Conservation (phyloP, 92 coral and sea anemone species). For the Meandrina meandrites region DNA sequence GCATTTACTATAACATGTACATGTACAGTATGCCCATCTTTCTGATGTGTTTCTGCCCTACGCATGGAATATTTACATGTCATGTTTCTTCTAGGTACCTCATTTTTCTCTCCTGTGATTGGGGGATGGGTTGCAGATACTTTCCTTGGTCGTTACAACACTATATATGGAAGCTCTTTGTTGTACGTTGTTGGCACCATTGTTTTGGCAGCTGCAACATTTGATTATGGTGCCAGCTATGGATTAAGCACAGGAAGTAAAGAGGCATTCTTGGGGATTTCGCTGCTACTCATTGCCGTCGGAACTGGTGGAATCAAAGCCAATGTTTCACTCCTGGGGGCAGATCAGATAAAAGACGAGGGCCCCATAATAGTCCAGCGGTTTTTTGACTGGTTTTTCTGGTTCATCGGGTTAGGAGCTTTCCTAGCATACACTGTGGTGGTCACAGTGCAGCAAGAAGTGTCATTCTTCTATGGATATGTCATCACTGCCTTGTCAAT, state of each 20-base stretch:
- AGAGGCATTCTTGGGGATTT: slow-evolving; percentile 54
- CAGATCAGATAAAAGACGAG: slow-evolving; percentile 62
- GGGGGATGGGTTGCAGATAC: slow-evolving; percentile 92
- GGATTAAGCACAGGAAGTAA: slow-evolving; percentile 34
- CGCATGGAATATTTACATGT: too few relatives aligned
- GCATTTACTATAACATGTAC: too few relatives aligned
- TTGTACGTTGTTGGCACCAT: slow-evolving; percentile 67
- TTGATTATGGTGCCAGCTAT: slow-evolving; percentile 36
- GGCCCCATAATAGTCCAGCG: slow-evolving; percentile 51
- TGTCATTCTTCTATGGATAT: slow-evolving; percentile 78
- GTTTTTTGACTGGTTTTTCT: slow-evolving; percentile 85
- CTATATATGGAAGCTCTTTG: slow-evolving; percentile 68
- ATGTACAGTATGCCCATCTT: too few relatives aligned
- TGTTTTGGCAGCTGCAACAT: slow-evolving; percentile 66
- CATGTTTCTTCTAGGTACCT: slow-evolving; percentile 49
- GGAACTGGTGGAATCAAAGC: slow-evolving; percentile 90
- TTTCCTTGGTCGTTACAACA: slow-evolving; percentile 70
- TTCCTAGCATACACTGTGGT: slow-evolving; percentile 76
- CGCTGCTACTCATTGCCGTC: slow-evolving; percentile 63
- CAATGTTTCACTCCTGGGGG: slow-evolving; percentile 90
- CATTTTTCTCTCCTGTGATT: slow-evolving; percentile 77
- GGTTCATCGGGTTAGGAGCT: slow-evolving; percentile 80
- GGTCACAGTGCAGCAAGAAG: slow-evolving; percentile 79
- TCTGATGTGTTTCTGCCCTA: too few relatives aligned
- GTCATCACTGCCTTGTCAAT: slow-evolving; percentile 63